Evolutionary conservation across 2,797 vertebrate genomes (phyloP).

Genomic region (Acrocephalus scirpaceus): DNA sequence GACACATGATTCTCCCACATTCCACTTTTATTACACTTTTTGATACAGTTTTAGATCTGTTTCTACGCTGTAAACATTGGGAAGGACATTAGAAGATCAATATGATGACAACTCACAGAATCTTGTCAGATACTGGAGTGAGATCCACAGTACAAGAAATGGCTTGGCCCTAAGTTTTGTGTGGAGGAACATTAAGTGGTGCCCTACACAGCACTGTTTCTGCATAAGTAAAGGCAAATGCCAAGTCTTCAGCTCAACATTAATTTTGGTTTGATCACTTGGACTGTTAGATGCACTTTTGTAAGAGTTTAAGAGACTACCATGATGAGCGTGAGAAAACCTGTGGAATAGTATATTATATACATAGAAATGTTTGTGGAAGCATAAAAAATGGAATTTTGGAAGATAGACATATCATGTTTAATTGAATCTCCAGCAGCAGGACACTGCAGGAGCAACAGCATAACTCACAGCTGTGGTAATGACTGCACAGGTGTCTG

Average conservation of each 20-base stretch:
- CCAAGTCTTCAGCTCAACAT: neutral
- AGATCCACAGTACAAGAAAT: neutral
- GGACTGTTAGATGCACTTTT: neutral
- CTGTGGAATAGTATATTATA: neutral
- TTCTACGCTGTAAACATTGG: neutral
- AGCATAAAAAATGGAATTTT: neutral
- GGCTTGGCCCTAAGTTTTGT: neutral
- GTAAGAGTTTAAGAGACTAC: neutral
- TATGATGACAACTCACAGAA: neutral
- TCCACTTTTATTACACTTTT: neutral
- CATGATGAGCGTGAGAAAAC: neutral
- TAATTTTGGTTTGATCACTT: neutral
- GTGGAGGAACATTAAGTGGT: neutral
- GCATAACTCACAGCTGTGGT: neutral
- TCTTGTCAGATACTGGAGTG: neutral
- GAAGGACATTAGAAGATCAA: neutral
- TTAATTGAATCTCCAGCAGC: neutral
- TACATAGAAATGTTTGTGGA: neutral
- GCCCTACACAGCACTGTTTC: neutral
- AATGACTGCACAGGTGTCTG: rapidly evolving
- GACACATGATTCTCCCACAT: neutral
- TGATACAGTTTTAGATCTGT: neutral
- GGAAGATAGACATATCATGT: neutral
- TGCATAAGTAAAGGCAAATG: neutral
- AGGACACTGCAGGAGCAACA: neutral